These are phyloP conservation scores for Chascanopsetta lugubris DNA, from an alignment of 2,113 vertebrate species.

Conservation along the genomic window DNA sequence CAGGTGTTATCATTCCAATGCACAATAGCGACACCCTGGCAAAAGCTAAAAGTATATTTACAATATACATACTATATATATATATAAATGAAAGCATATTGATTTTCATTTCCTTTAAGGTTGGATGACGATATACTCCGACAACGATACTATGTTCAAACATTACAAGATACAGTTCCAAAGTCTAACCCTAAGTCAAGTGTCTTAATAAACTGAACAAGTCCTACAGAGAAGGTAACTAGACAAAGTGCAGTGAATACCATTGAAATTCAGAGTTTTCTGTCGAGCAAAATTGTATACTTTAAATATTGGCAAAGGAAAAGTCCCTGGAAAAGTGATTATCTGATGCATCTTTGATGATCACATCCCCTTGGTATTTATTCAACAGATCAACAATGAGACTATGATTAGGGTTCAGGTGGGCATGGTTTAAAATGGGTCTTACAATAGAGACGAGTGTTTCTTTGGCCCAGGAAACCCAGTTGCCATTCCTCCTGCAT, in stretches of 20 bases:
- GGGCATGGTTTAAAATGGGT: neutral
- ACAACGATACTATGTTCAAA: too few species aligned
- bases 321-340: neutral
- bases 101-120: too few species aligned
- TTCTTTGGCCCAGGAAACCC: constrained; percentile 67
- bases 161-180: too few species aligned
- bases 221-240: too few species aligned
- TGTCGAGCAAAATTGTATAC: neutral
- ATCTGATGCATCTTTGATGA: too few species aligned
- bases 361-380: too few species aligned
- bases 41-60: neutral
- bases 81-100: neutral
- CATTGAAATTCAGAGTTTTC: neutral
- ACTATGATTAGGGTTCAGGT: neutral
- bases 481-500: constrained; percentile 67
- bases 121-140: too few species aligned
- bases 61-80: too few species aligned
- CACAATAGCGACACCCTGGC: neutral
- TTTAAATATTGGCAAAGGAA: neutral
- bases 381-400: neutral
- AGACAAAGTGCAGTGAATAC: too few species aligned
- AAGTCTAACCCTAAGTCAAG: too few species aligned
- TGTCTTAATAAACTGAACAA: too few species aligned
- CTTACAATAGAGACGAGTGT: constrained; percentile 57
- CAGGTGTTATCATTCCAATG: too few species aligned